Evolutionary conservation across 2,113 vertebrate genomes (phyloP).

Genomic region (Chlorodrepanis virens): DNA sequence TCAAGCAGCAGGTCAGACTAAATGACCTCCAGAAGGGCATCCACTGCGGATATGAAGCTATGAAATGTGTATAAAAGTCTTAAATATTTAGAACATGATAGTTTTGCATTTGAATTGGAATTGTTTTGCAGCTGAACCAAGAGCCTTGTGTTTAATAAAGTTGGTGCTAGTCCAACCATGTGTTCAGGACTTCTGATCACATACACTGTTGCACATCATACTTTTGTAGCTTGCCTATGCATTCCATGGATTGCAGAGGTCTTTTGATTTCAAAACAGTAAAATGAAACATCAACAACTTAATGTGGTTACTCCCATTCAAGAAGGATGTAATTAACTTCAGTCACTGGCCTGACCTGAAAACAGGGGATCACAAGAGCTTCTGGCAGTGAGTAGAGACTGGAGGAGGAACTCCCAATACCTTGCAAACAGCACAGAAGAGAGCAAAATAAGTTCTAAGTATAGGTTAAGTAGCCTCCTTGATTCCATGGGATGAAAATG

Average conservation of each 20-base stretch:
- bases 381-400: background rate
- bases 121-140: background rate
- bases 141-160: background rate
- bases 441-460: background rate
- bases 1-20: background rate
- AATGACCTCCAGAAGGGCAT: background rate
- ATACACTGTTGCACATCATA: background rate
- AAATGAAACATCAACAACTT: constrained; percentile 17
- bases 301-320: background rate
- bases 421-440: background rate
- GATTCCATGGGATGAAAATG: background rate
- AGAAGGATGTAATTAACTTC: constrained; percentile 16
- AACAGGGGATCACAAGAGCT: background rate
- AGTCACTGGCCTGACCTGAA: background rate
- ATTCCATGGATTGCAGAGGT: background rate
- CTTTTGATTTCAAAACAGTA: constrained; percentile 25
- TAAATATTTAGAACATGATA: background rate
- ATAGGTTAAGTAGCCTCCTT: background rate
- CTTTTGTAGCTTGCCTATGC: background rate
- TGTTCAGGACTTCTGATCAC: background rate
- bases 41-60: background rate
- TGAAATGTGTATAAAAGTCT: background rate
- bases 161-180: background rate
- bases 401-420: background rate
- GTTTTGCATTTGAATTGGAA: background rate